Evolutionary conservation across 2,888 invertebrate genomes (phyloP).

Genomic region (Clanis bilineata): DNA sequence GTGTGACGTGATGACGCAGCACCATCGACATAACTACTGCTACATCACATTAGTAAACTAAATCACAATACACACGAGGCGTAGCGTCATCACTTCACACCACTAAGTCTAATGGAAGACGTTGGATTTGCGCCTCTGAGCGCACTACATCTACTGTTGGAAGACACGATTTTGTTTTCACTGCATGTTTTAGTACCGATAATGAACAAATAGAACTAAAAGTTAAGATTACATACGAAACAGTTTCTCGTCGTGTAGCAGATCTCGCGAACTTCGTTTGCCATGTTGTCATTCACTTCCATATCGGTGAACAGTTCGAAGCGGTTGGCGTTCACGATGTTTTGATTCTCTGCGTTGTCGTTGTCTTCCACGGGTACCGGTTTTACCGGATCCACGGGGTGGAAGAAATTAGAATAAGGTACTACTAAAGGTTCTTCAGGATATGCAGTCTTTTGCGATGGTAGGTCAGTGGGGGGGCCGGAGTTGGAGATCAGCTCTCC

Average conservation of each 20-base stretch:
- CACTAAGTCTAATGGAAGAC: constrained; percentile 80
- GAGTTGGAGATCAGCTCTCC: constrained; percentile 80
- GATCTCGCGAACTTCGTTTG: constrained; percentile 82
- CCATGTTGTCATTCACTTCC: constrained; percentile 82
- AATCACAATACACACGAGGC: constrained; percentile 45
- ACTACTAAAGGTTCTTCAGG: constrained; percentile 68
- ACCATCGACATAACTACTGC: constrained; percentile 38
- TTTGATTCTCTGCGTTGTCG: constrained; percentile 75
- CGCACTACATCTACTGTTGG: constrained; percentile 73
- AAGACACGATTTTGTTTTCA: constrained; percentile 81
- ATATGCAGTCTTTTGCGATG: constrained; percentile 74
- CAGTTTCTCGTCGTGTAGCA: constrained; percentile 71
- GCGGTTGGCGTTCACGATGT: constrained; percentile 65
- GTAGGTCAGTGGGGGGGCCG: constrained; percentile 69
- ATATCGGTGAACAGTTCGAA: constrained; percentile 64
- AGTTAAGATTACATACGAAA: constrained; percentile 75
- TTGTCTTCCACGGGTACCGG: constrained; percentile 65
- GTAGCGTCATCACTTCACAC: constrained; percentile 47
- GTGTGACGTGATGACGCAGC: constrained; percentile 45
- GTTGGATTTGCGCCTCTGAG: constrained; percentile 48
- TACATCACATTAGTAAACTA: constrained; percentile 44
- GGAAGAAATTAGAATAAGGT: constrained; percentile 69
- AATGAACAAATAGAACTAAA: constrained; percentile 50
- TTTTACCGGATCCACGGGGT: constrained; percentile 69
- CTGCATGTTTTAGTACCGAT: constrained; percentile 64